Conservation (phyloP, 2,797 vertebrate genomes). For the Typhlichthys subterraneus region DNA sequence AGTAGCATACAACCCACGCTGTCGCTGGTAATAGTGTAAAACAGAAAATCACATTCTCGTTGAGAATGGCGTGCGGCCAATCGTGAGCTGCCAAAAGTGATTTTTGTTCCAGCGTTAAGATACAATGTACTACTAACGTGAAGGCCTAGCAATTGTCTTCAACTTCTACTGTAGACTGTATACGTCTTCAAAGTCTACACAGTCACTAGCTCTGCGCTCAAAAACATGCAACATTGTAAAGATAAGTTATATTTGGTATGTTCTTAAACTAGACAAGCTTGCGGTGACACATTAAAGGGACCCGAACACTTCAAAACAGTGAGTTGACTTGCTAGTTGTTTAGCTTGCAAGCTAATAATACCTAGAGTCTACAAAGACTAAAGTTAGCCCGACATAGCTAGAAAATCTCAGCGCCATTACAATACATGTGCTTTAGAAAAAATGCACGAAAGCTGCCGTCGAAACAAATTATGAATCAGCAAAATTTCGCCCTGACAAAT, state of each 20-base stretch:
- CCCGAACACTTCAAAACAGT: conserved; percentile 34
- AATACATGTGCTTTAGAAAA: background rate
- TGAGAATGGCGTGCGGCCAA: conserved; percentile 30
- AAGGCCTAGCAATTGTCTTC: background rate
- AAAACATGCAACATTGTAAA: background rate
- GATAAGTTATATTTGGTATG: background rate
- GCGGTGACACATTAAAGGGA: background rate
- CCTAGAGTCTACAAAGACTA: conserved; percentile 62
- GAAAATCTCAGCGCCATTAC: conserved; percentile 16
- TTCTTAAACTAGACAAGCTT: background rate
- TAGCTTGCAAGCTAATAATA: conserved; percentile 71
- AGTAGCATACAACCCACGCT: conserved; percentile 32
- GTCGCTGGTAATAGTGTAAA: conserved; percentile 18
- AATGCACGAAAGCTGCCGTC: no score
- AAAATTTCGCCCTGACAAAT: conserved; percentile 79
- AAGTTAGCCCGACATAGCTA: conserved; percentile 36
- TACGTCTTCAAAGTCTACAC: background rate
- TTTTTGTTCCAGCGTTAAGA: background rate
- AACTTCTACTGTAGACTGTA: background rate
- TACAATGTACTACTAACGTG: background rate
- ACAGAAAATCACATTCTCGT: conserved; percentile 43
- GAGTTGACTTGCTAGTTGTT: conserved; percentile 60
- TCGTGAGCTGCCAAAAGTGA: conserved; percentile 54
- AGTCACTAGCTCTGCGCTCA: background rate
- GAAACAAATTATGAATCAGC: conserved; percentile 38